A percentile compares a stretch with the other conserved stretches of the same genome.
phyloP scores from a whole-genome alignment of 2,888 invertebrate genomes.

The Chrysotoxum bicinctum region DNA sequence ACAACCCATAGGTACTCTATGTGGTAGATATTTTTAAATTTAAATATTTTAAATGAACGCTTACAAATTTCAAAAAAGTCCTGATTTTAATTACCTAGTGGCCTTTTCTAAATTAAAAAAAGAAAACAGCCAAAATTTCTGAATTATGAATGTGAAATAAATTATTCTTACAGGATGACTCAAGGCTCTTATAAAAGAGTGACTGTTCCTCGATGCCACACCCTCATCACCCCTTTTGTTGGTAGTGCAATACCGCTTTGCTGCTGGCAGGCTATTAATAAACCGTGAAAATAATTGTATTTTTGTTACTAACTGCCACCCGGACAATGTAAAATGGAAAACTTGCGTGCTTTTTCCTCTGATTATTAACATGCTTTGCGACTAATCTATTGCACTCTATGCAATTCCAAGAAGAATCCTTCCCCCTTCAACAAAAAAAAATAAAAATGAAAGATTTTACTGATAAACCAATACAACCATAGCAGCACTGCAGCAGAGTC shows the following conservation, averaged over 20 bases:
- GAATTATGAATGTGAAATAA: constrained; percentile 5
- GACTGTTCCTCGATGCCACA: constrained; percentile 55
- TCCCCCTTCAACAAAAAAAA: not conserved
- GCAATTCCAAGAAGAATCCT: constrained; percentile 26
- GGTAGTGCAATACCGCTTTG: not conserved
- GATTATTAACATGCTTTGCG: constrained; percentile 37
- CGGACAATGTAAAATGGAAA: constrained; percentile 35
- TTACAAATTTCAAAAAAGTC: not conserved
- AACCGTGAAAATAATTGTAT: constrained; percentile 41
- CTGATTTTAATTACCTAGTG: not conserved
- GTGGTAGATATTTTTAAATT: not conserved
- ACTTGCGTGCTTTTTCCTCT: constrained; percentile 48
- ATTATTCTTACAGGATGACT: constrained; percentile 63
- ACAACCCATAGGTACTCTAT: not conserved
- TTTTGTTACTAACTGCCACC: constrained; percentile 16
- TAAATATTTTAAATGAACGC: not conserved
- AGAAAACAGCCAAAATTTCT: not conserved
- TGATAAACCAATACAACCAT: constrained; percentile 9
- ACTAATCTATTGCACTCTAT: constrained; percentile 38
- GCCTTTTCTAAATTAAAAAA: no score
- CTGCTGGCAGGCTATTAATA: constrained; percentile 55
- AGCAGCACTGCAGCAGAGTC: constrained; percentile 39
- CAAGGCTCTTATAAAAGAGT: constrained; percentile 43
- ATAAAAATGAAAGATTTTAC: not conserved
- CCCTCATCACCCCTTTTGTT: constrained; percentile 27